Percentiles rank a stretch among this genome's conserved stretches.
Conservation (phyloP, 2,888 invertebrate species). For the Linyphia triangularis region DNA sequence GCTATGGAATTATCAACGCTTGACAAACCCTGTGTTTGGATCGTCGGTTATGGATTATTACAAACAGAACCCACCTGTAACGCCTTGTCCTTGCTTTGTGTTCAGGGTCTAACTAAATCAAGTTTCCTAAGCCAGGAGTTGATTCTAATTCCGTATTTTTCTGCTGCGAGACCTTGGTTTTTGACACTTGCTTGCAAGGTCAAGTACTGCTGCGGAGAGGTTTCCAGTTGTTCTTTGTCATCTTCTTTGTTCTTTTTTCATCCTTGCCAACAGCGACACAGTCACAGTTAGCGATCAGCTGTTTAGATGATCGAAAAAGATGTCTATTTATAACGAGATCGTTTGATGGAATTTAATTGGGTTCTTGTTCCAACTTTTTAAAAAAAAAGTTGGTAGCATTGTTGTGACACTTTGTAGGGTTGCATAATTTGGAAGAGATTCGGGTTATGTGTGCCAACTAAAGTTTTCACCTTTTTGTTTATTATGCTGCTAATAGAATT, state of each 20-base stretch:
- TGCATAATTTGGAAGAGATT: background rate
- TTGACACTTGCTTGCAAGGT: no score
- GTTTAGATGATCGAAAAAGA: background rate
- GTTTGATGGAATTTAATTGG: background rate
- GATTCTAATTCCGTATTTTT: no score
- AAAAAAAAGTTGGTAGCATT: no score
- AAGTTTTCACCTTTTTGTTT: background rate
- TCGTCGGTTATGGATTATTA: no score
- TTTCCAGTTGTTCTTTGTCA: background rate
- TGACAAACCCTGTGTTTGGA: no score
- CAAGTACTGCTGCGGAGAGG: background rate
- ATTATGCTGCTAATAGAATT: background rate
- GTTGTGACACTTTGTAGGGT: background rate
- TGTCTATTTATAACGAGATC: background rate
- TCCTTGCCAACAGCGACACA: background rate
- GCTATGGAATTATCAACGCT: no score
- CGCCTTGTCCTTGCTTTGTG: no score
- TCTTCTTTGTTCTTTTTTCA: background rate
- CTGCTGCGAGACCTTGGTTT: no score
- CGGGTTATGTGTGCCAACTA: background rate
- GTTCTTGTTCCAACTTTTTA: background rate
- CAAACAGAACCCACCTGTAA: no score
- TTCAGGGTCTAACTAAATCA: no score
- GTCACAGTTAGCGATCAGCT: slow-evolving; percentile 3
- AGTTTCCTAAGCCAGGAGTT: no score